Percentiles rank a stretch among this genome's conserved stretches.
Conservation (phyloP, 2,888 invertebrate species). For the Leptinotarsa haldemani region DNA sequence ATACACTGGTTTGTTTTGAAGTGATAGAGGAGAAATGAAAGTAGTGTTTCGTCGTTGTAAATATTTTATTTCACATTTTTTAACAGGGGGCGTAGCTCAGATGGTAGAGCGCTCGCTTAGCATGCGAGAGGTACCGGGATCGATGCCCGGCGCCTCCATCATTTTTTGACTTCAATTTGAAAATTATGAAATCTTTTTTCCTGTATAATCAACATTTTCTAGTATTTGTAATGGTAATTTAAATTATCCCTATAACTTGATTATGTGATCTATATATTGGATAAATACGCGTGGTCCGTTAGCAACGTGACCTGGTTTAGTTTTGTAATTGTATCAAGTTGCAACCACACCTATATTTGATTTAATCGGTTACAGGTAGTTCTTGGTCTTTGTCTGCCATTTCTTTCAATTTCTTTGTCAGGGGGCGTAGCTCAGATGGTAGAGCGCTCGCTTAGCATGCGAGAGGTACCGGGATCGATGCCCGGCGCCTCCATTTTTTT, state of each 20-base stretch:
- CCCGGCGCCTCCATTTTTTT: slow-evolving; percentile 61
- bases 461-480: slow-evolving; percentile 64
- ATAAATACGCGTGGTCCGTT: too few species aligned
- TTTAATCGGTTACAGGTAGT: not conserved
- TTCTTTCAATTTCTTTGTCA: not conserved
- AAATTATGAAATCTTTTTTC: too few species aligned
- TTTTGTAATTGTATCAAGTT: not conserved
- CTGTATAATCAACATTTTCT: too few species aligned
- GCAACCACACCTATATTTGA: not conserved
- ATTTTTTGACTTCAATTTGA: slow-evolving; percentile 25
- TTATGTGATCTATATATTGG: too few species aligned
- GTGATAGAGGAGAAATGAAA: too few species aligned
- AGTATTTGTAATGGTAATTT: too few species aligned
- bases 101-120: slow-evolving; percentile 63
- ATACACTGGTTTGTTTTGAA: too few species aligned
- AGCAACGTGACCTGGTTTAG: not conserved
- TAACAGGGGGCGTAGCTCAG: slow-evolving; percentile 54
- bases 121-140: slow-evolving; percentile 64
- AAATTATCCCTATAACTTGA: too few species aligned
- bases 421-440: slow-evolving; percentile 58
- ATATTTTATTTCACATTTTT: not conserved
- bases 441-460: slow-evolving; percentile 64
- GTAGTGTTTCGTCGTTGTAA: too few species aligned
- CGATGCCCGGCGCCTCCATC: slow-evolving; percentile 63
- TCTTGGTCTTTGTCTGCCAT: too few species aligned